phyloP scores from a whole-genome alignment of 2,113 vertebrate genomes.

The cat (Felis catus) region F.catus_Fca126_mat1.0 CM031413.1:61741001-61741500 shows the following conservation, averaged over 20 bases:
- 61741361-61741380: background rate
- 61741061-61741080: background rate
- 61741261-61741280: conserved; percentile 5
- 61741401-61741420: background rate
- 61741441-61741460: background rate
- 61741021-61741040: background rate
- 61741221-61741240: background rate
- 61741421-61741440: background rate
- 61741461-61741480: background rate
- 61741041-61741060: conserved; percentile 24
- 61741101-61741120: background rate
- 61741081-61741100: conserved; percentile 27
- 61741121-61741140: background rate
- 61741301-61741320: background rate
- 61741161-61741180: background rate
- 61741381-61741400: background rate
- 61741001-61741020: background rate
- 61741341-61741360: background rate
- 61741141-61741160: background rate
- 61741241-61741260: background rate
- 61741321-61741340: conserved; percentile 40
- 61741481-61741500: background rate
- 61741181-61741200: background rate
- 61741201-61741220: background rate
- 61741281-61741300: background rate